Conservation (phyloP, 92 coral and sea anemone species). For the Palythoa caribaeorum region DNA sequence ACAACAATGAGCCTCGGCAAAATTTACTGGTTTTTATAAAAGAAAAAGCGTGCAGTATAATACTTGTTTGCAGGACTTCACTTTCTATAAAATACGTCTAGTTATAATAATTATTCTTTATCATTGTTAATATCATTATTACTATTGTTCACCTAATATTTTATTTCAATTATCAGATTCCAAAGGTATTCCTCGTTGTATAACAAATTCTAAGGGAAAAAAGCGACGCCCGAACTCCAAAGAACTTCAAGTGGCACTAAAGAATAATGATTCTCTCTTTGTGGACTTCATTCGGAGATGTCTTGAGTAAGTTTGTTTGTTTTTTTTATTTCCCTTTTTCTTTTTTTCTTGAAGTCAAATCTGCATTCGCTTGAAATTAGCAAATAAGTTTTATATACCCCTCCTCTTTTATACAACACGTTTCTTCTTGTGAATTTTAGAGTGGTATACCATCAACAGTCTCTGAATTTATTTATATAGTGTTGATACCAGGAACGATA, state of each 20-base stretch:
- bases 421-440: too few relatives aligned
- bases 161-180: conserved; percentile 72
- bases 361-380: not conserved
- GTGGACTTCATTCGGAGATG: conserved; percentile 86
- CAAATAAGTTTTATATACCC: not conserved
- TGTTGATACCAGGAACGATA: too few relatives aligned
- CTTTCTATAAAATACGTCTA: too few relatives aligned
- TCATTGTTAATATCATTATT: not conserved
- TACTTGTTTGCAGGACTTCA: too few relatives aligned
- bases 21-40: too few relatives aligned
- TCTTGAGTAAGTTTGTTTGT: conserved; percentile 86
- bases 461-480: too few relatives aligned
- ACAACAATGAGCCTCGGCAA: too few relatives aligned
- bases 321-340: not conserved
- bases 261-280: conserved; percentile 86
- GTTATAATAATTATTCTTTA: not conserved
- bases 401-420: too few relatives aligned
- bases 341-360: not conserved
- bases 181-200: conserved; percentile 94
- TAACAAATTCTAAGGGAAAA: conserved; percentile 95
- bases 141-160: not conserved
- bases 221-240: conserved; percentile 92
- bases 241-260: conserved; percentile 82
- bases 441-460: too few relatives aligned
- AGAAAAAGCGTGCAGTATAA: too few relatives aligned